Evolutionary conservation across 2,888 invertebrate genomes (phyloP), one percentile per base, ranked within the genome.

Genomic region (Troides aeacus): DNA sequence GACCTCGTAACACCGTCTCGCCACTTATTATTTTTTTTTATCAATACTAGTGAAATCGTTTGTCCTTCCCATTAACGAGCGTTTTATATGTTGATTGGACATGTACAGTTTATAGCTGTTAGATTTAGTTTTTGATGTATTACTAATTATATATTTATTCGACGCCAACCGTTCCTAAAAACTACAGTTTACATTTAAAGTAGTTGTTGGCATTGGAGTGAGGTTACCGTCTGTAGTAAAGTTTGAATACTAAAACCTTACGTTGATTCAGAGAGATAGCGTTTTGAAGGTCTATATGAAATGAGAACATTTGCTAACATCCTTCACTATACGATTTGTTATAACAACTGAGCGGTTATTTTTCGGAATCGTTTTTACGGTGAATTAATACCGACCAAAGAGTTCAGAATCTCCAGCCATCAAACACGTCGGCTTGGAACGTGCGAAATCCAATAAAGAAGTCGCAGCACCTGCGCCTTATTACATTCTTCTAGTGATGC

Each of bases 361-460:
- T 50, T 53, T 53, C n/a, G 18, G 17, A 12, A 53, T 63, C 46
- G 53, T 66, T 70, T 64, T 64, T 62, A 60, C 21, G 74, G 79
- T 80, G 83, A 88, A 88, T 87, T 88, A 89, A 88, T 87, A 86
- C 84, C 85, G 79, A 80, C 79, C 83, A 85, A 88, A 87, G 88
- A 89, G 89, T 91, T 90, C 80, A 84, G 90, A 92, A 92, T 92
- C 87, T 87, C 82, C 84, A 87, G 87, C 89, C 86, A 90, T 91
- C 91, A 89, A 87, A 88, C 88, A 91, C 89, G 90, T 90, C 90
- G 86, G 80, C 79, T 79, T 73, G 90, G 90, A 90, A 88, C 89
- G 90, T 86, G 88, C 86, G 87, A 90, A 91, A 92, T 92, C 89
- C 90, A 92, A 92, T 92, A 92, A 92, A 90, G 90, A 89, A 90